Conservation (phyloP, 1,140 invertebrate genomes). For the Plutomurus gul region DNA sequence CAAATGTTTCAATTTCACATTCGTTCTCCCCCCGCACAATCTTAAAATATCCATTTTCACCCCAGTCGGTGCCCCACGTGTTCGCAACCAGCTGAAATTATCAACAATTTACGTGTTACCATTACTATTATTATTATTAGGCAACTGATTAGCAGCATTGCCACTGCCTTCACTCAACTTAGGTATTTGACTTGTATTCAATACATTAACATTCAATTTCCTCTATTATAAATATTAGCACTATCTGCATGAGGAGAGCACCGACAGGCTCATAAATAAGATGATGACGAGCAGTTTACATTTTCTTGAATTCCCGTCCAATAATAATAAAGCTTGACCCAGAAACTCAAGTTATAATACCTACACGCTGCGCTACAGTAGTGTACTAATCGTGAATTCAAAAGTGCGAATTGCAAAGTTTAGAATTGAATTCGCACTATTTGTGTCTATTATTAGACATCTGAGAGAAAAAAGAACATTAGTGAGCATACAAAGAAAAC, state of each 20-base stretch:
- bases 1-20: slow-evolving; percentile 83
- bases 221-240: slow-evolving; percentile 21
- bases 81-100: slow-evolving; percentile 78
- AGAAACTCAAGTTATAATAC: background rate
- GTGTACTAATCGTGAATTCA: background rate
- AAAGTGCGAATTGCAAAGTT: background rate
- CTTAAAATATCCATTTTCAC: slow-evolving; percentile 82
- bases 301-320: background rate
- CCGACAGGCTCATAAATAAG: background rate
- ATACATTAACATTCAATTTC: slow-evolving; percentile 39
- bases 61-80: slow-evolving; percentile 88
- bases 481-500: too few species aligned
- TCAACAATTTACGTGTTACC: slow-evolving; percentile 23
- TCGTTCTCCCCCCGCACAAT: slow-evolving; percentile 80
- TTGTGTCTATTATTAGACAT: background rate
- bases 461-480: too few species aligned
- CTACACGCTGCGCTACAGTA: background rate
- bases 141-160: background rate
- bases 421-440: background rate
- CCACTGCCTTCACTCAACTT: background rate
- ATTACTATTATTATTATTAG: slow-evolving; percentile 25
- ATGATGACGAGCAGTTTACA: background rate
- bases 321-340: slow-evolving; percentile 12
- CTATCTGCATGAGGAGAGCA: background rate
- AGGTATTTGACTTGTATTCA: background rate